A percentile compares a stretch with the other conserved stretches of the same genome.
These are phyloP conservation scores for Pristionchus entomophagus DNA, from an alignment of 2,888 invertebrate species.

Conservation along the genomic window DNA sequence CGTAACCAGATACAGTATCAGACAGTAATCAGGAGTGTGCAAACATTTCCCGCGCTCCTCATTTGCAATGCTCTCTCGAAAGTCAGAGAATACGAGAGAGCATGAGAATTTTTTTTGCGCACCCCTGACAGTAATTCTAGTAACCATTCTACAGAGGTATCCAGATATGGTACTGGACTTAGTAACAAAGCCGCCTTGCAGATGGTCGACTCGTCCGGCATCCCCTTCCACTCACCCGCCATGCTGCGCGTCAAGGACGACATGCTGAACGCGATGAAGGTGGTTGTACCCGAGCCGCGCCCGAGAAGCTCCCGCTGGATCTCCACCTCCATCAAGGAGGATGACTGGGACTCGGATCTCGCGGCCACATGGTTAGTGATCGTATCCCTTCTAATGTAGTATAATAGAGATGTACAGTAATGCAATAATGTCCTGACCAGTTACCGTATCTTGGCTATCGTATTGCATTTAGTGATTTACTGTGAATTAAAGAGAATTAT, in stretches of 20 bases:
- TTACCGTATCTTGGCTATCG: no score
- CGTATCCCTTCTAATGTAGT: conserved; percentile 80
- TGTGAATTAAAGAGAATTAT: not conserved
- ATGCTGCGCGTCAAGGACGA: conserved; percentile 89
- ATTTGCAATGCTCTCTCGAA: no score
- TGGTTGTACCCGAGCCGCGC: conserved; percentile 72
- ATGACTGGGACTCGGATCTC: conserved; percentile 86
- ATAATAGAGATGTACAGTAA: no score
- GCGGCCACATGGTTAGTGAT: conserved; percentile 76
- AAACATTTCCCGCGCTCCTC: no score
- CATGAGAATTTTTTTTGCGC: no score
- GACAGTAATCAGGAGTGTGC: no score
- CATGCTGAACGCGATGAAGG: conserved; percentile 79
- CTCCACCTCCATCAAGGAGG: conserved; percentile 91
- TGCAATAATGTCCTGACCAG: no score
- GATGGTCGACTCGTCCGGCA: conserved; percentile 88
- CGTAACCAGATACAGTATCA: no score
- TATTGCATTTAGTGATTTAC: not conserved
- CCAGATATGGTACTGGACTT: not conserved
- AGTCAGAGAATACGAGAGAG: no score
- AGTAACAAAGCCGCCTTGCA: not conserved
- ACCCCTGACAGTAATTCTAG: no score
- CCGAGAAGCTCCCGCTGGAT: conserved; percentile 87
- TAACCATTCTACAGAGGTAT: no score
- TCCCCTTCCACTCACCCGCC: conserved; percentile 95